phyloP scores from a whole-genome alignment of 1,140 invertebrate species.

The Chelonus insularis region DNA sequence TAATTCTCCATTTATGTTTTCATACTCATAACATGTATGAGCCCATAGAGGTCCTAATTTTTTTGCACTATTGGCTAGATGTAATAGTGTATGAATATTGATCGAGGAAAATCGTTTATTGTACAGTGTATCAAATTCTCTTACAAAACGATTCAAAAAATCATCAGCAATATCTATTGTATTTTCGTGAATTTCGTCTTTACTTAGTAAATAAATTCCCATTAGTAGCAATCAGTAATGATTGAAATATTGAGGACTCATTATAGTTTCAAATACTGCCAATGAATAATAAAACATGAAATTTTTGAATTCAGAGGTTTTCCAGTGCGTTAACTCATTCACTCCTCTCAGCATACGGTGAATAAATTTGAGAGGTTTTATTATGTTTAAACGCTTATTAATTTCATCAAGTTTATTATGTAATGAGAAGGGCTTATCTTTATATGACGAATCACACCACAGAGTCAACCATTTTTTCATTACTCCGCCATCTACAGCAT shows the following conservation, averaged over 20 bases:
- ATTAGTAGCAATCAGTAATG: not conserved
- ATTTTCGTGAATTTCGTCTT: too few relatives aligned
- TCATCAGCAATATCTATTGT: too few relatives aligned
- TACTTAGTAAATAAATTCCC: too few relatives aligned
- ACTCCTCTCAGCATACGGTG: not conserved
- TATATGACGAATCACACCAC: not conserved
- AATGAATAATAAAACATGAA: conserved; percentile 6
- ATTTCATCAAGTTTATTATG: not conserved
- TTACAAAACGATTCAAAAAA: too few relatives aligned
- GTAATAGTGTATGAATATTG: too few relatives aligned
- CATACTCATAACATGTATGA: too few relatives aligned
- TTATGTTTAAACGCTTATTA: not conserved
- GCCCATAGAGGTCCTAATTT: too few relatives aligned
- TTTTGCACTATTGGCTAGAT: too few relatives aligned
- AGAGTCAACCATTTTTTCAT: conserved; percentile 3
- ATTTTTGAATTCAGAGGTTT: not conserved
- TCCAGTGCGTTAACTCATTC: not conserved
- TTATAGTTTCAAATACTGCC: not conserved
- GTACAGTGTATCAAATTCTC: too few relatives aligned
- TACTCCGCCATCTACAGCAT: conserved; percentile 13
- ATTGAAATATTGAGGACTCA: not conserved
- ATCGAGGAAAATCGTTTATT: too few relatives aligned
- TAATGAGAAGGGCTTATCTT: not conserved
- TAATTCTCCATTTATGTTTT: too few relatives aligned
- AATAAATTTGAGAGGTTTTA: conserved; percentile 4